Evolutionary conservation across 2,113 vertebrate genomes (phyloP).

Genomic region (Eleginops maclovinus): DNA sequence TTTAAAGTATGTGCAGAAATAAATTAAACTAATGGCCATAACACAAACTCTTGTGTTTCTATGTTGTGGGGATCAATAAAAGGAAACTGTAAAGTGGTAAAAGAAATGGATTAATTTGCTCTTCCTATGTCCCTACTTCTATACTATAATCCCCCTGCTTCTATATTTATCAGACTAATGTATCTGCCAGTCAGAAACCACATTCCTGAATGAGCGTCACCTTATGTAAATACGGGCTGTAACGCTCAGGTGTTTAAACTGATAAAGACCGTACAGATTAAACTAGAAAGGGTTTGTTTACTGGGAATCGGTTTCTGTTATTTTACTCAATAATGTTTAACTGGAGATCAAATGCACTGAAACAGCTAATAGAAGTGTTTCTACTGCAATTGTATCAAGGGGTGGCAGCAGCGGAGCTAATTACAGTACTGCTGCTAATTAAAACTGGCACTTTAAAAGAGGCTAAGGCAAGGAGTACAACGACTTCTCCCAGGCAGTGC

Average conservation of each 20-base stretch:
- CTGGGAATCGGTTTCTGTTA: not conserved
- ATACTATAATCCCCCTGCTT: not conserved
- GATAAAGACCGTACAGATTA: not conserved
- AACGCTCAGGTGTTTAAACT: too few species aligned
- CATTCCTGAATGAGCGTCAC: not conserved
- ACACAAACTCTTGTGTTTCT: not conserved
- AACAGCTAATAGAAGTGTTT: slow-evolving; percentile 39
- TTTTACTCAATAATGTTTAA: not conserved
- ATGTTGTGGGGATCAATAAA: not conserved
- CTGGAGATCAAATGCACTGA: slow-evolving; percentile 9
- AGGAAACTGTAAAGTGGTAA: not conserved
- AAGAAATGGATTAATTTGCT: too few species aligned
- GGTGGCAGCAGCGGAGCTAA: slow-evolving; percentile 39
- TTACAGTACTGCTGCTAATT: slow-evolving; percentile 53
- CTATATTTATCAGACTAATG: not conserved
- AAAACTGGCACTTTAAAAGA: slow-evolving; percentile 27
- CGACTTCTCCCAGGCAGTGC: not conserved
- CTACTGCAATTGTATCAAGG: slow-evolving; percentile 14
- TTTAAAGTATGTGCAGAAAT: not conserved
- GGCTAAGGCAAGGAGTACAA: slow-evolving; percentile 6
- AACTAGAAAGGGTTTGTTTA: not conserved
- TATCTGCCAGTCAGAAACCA: not conserved
- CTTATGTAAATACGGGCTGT: not conserved
- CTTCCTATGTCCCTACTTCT: not conserved
- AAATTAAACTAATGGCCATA: not conserved